Base-by-base conservation (phyloP, 1,140 invertebrate genomes). In the Leptinotarsa defecta region DNA sequence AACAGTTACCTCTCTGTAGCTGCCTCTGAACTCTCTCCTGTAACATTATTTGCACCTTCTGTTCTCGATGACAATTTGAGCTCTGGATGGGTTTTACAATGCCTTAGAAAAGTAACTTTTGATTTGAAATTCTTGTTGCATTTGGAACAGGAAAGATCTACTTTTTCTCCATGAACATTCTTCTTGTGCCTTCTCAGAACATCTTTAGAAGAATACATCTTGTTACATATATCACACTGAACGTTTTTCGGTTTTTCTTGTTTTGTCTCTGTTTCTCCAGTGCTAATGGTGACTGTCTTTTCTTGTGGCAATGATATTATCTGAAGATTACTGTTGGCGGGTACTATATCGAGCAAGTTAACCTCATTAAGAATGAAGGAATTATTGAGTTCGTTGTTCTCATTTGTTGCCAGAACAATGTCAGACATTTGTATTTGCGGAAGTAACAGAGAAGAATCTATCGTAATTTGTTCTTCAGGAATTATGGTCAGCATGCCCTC, bases 71-170 rank as follows among this genome's bases (percentile, higher is more conserved):
- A 80, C 90, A 92, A 43, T 43, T 43, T 11, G 34, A 43, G 8
- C 0, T 91, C 91, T 43, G 90, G 94, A 81, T 95, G 94, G 22
- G 90, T 92, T 52, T 93, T 87, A 80, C 92, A 89, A 80, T 96
- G 94, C 3, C 92, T 87, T 74, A 91, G 91, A 24, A 96, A 77
- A n/a, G 88, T 86, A 27, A 88, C 86, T 49, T 85, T 76, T 1
- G 86, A 85, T 68, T 88, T 87, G 70, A 89, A 90, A 61, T 86
- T 76, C 85, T 75, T 89, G 43, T 86, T 86, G 76, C 89, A 90
- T 5, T 87, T 87, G 17, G 86, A 86, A 78, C 89, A 90, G n/a
- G 75, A 64, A 73, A 79, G 81, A 57, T 78, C 78, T 62, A 79
- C 80, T 13, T 80, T 79, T 20, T 78, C 64, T 3, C 79, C 81